A percentile compares a stretch with the other conserved stretches of the same genome.
These are phyloP conservation scores for Pseudorectes ferrugineus DNA, from an alignment of 2,113 vertebrate species.

Conservation along the genomic window DNA sequence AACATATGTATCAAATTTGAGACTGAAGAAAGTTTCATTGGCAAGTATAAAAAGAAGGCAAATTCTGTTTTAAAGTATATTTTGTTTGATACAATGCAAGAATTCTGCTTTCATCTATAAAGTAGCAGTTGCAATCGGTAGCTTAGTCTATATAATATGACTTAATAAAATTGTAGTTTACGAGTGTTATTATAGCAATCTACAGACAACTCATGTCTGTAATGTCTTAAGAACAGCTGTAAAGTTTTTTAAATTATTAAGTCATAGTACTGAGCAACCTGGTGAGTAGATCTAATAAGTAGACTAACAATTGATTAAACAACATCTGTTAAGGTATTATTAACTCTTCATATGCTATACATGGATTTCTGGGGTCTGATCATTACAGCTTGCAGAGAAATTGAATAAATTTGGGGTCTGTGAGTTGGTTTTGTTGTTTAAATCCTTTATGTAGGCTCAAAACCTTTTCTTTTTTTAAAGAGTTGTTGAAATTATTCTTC, in stretches of 20 bases:
- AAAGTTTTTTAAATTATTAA: conserved; percentile 43
- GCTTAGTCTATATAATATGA: conserved; percentile 60
- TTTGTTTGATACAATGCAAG: conserved; percentile 20
- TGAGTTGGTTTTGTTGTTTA: not conserved
- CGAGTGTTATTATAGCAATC: conserved; percentile 38
- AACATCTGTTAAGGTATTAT: conserved; percentile 48
- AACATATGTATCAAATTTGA: conserved; percentile 44
- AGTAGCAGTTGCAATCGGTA: not conserved
- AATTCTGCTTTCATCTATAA: conserved; percentile 45
- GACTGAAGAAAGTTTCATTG: conserved; percentile 21
- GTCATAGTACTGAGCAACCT: conserved; percentile 1
- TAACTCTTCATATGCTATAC: conserved; percentile 43
- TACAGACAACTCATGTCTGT: conserved; percentile 32
- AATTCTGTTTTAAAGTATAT: not conserved
- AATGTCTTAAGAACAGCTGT: conserved; percentile 55
- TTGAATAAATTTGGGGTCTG: not conserved
- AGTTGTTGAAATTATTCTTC: not conserved
- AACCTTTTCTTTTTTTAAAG: not conserved
- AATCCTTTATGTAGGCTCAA: not conserved
- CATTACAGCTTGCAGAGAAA: not conserved
- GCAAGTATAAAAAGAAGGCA: conserved; percentile 6
- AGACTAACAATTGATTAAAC: conserved; percentile 45
- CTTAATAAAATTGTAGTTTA: conserved; percentile 59
- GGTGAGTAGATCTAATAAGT: conserved; percentile 38
- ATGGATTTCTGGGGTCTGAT: not conserved